Percentiles rank a stretch among this genome's conserved stretches.
These are phyloP conservation scores for Capricornis sumatraensis DNA, from an alignment of 2,113 vertebrate species.

Conservation along the genomic window DNA sequence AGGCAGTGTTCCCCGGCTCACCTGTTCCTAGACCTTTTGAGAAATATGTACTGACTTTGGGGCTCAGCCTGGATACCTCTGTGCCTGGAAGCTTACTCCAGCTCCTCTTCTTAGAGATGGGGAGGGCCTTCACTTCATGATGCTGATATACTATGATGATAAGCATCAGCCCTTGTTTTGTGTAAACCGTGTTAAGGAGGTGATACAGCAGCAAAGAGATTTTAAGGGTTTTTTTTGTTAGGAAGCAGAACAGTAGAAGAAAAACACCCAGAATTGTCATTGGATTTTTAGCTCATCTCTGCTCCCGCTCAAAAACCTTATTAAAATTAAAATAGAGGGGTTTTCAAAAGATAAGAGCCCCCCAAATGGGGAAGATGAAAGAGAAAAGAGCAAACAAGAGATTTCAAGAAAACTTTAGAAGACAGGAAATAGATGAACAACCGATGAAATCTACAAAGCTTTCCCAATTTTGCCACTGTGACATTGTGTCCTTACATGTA, in stretches of 20 bases:
- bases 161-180: not conserved
- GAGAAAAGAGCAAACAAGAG: not conserved
- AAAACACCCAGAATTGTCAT: not conserved
- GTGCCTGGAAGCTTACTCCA: not conserved
- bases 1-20: accelerated
- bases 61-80: not conserved
- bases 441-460: not conserved
- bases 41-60: not conserved
- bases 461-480: too few relatives aligned
- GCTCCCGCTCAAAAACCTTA: not conserved
- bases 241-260: not conserved
- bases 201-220: not conserved
- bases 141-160: accelerated
- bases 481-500: not conserved
- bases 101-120: not conserved
- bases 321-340: not conserved
- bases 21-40: not conserved
- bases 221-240: not conserved
- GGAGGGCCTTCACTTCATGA: not conserved
- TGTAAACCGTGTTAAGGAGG: not conserved
- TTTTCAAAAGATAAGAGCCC: not conserved
- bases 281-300: not conserved
- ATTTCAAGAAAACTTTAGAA: not conserved
- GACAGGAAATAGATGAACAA: not conserved
- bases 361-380: not conserved